Base-by-base conservation (phyloP, 1,140 invertebrate genomes). In the Scaptomyza pallida region DNA sequence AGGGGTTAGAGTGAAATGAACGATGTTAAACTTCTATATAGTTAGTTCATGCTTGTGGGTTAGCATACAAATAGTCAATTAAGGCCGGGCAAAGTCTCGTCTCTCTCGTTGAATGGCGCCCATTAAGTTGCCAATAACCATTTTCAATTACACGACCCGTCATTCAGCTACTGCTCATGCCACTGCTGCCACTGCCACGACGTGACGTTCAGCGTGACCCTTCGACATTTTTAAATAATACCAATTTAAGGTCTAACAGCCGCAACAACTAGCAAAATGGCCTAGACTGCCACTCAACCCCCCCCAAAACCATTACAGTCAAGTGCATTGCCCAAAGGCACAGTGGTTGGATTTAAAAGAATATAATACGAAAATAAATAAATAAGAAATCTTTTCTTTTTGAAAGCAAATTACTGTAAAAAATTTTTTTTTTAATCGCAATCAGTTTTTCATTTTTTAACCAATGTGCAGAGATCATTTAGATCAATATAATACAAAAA, bases 81-180 rank as follows among this genome's bases (percentile, higher is more conserved):
- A 85, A 76, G 68, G 40, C 54, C 71, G 6, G 9, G 12, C 23
- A 35, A 61, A 62, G 45, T 52, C 56, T 17, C 65, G 57, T 56
- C 26, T 61, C 48, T 56, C 26, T 61, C 48, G 44, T 40, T 45
- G n/a, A 78, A 77, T 50, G 75, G 65, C n/a, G 43, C 82, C 82
- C 82, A 88, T 88, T 88, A 88, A 82, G 67, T 88, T 86, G 82
- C 76, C 82, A 88, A 88, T 88, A 88, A 88, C 82, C 78, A 75
- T 88, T 88, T 88, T 85, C 81, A 88, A 88, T 86, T 88, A 88
- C 74, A 78, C 60, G 56, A 61, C 43, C 33, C 33, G 12, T 37
- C 52, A 21, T 8, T 15, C 26, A 15, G 15, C 40, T 30, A 26
- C 23, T n/a, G 4, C n/a, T 15, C 12, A 10, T n/a, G 4, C n/a